Base-by-base conservation (phyloP, 2,888 invertebrate species). In the Acleris cristana region DNA sequence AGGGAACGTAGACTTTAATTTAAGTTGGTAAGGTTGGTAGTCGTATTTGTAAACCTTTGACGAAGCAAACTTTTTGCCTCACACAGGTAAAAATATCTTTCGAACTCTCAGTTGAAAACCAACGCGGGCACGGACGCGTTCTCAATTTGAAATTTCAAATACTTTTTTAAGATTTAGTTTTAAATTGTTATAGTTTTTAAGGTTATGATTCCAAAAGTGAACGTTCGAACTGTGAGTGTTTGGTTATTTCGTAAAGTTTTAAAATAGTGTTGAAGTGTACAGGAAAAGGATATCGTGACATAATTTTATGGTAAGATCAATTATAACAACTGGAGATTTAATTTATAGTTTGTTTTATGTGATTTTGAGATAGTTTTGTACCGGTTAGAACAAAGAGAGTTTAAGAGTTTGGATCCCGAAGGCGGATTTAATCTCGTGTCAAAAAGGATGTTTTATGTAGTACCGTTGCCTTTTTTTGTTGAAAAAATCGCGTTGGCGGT, bases 81-180 rank as follows among this genome's bases (percentile, higher is more conserved):
- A 80, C 83, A 79, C 92, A 92, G 92, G 92, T 91, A 92, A 91
- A 92, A 89, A 89, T 90, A 89, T 87, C 86, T 88, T 79, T 79
- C 75, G 30, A 77, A 82, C 73, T 83, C 79, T 79, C 88, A 92
- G 91, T 92, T 81, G 82, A 86, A 87, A 86, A 79, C 84, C 81
- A 85, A 81, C 85, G 87, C 86, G 77, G 69, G 71, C 70, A 65
- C 75, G 80, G 75, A 81, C 85, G 84, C 80, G 79, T 78, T 69
- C 53, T 45, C 26, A 18, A 51, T 54, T 58, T 65, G 19, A 61
- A 73, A 69, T 53, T 23, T 18, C 16, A 19, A 53, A 62, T 56
- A 44, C 57, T 65, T 44, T 65, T 66, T 52, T 52, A 44, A 53
- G 45, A 63, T 59, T 49, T 21, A 58, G 58, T 69, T 52, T 71